A percentile compares a stretch with the other conserved stretches of the same genome.
These are phyloP conservation scores for Acanthiza pusilla DNA, from an alignment of 2,797 vertebrate species.

Conservation along the genomic window DNA sequence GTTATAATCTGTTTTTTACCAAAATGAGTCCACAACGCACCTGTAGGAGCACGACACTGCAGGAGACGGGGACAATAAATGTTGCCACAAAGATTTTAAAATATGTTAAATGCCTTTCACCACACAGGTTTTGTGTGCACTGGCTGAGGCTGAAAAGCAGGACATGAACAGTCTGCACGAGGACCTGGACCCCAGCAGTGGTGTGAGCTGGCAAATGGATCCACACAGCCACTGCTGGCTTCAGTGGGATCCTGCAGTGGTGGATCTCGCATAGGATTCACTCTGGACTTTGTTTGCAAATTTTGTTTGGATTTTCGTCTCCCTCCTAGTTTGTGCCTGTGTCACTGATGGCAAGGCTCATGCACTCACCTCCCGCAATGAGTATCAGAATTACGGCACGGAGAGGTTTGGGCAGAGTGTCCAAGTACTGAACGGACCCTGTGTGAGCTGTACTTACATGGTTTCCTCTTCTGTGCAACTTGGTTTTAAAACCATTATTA, in stretches of 20 bases:
- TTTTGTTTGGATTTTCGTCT: background rate
- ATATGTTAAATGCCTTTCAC: background rate
- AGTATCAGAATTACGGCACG: accelerated
- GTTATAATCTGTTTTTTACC: background rate
- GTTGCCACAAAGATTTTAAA: background rate
- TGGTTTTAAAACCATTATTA: background rate
- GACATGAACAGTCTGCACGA: accelerated
- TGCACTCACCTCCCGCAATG: background rate
- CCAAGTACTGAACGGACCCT: background rate
- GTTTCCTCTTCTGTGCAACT: background rate
- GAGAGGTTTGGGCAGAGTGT: background rate
- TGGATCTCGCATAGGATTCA: background rate
- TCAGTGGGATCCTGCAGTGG: accelerated
- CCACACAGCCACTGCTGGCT: accelerated
- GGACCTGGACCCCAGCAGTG: background rate
- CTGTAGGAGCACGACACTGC: background rate
- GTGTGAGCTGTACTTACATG: background rate
- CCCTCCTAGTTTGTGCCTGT: background rate
- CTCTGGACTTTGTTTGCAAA: background rate
- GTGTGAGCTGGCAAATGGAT: background rate
- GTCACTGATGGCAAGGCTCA: background rate
- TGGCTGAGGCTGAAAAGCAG: background rate
- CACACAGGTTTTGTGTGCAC: background rate
- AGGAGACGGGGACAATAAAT: background rate
- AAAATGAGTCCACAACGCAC: background rate